Evolutionary conservation across 2,888 invertebrate genomes (phyloP).

Genomic region (Hesperia comma): DNA sequence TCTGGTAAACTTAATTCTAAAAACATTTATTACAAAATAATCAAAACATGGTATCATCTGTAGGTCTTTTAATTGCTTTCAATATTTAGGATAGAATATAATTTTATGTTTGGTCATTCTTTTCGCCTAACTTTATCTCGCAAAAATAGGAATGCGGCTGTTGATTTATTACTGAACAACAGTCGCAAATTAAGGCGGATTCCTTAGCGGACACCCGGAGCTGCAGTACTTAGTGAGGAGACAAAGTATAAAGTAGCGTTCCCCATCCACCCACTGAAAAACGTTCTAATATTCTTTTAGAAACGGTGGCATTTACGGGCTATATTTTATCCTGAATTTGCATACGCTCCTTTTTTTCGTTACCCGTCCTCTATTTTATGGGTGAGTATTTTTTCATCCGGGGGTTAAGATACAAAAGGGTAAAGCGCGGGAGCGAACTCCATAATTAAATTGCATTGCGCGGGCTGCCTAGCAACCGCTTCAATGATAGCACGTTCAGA

Average conservation of each 20-base stretch:
- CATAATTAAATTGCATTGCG: constrained; percentile 83
- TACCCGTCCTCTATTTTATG: constrained; percentile 83
- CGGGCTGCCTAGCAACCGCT: constrained; percentile 23
- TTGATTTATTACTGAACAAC: constrained; percentile 79
- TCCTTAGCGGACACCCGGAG: constrained; percentile 73
- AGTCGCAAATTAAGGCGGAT: constrained; percentile 79
- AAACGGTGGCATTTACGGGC: constrained; percentile 86
- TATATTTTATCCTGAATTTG: constrained; percentile 85
- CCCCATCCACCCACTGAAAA: constrained; percentile 83
- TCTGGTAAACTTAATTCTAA: too few species aligned
- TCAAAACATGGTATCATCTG: too few species aligned
- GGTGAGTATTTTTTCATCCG: constrained; percentile 83
- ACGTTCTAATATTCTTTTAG: constrained; percentile 85
- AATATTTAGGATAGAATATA: too few species aligned
- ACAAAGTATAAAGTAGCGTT: constrained; percentile 82
- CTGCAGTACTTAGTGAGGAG: constrained; percentile 81
- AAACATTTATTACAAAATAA: too few species aligned
- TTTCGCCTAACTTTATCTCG: constrained; percentile 21
- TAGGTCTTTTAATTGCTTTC: too few species aligned
- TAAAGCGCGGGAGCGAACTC: constrained; percentile 77
- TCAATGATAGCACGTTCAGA: not conserved
- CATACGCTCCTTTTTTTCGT: constrained; percentile 84
- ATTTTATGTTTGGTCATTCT: not conserved
- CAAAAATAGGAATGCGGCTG: constrained; percentile 48
- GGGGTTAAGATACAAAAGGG: constrained; percentile 85